These are phyloP conservation scores for Noctua janthe DNA, from an alignment of 2,888 invertebrate genomes.

Conservation along the genomic window DNA sequence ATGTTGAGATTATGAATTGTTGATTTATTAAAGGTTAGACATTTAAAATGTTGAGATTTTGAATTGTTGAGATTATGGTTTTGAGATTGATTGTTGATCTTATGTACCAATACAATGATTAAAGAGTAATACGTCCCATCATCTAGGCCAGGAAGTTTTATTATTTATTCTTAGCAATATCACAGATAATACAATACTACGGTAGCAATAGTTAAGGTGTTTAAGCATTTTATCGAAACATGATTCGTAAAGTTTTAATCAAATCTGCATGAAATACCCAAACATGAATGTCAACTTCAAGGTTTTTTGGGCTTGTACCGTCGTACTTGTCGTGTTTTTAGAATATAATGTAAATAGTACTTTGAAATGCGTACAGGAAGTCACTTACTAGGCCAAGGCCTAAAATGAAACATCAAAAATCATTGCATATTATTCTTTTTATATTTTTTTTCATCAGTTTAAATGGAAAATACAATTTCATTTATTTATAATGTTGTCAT, in stretches of 20 bases:
- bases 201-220: neutral
- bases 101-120: no score
- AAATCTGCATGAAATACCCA: no score
- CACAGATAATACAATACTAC: no score
- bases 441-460: slow-evolving; percentile 91
- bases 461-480: slow-evolving; percentile 91
- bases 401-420: slow-evolving; percentile 87
- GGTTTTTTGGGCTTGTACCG: neutral
- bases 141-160: no score
- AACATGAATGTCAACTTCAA: neutral
- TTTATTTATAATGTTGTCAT: slow-evolving; percentile 91
- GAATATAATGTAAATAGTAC: neutral
- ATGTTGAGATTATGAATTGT: no score
- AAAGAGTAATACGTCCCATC: neutral
- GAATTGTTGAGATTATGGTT: no score
- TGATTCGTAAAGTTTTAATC: neutral
- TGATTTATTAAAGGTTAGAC: no score
- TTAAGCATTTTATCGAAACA: neutral
- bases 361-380: slow-evolving; percentile 1
- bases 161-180: no score
- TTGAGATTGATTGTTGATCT: no score
- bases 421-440: slow-evolving; percentile 91
- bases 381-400: slow-evolving; percentile 28
- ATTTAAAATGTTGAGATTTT: no score
- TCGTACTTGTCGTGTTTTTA: neutral